phyloP scores from a whole-genome alignment of 2,113 vertebrate species.

The Muntiacus muntjak region DNA sequence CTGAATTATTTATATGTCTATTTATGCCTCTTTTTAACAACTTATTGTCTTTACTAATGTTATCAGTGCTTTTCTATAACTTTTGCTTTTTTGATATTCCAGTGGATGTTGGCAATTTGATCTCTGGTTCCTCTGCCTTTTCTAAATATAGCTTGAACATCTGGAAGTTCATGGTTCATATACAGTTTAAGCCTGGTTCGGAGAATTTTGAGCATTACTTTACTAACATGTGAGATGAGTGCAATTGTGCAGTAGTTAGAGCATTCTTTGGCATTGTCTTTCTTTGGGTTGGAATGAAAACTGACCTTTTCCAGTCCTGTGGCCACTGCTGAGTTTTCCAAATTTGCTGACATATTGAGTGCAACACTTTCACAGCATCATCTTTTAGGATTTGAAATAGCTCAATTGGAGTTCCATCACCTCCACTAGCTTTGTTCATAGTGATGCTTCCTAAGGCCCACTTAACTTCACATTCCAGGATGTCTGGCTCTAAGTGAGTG shows the following conservation, averaged over 20 bases:
- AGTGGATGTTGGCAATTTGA: neutral
- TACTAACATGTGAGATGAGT: neutral
- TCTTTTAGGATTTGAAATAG: neutral
- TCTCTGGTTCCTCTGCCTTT: neutral
- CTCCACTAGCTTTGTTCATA: neutral
- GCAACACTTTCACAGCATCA: neutral
- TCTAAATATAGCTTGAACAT: neutral
- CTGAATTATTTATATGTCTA: neutral
- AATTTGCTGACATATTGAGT: neutral
- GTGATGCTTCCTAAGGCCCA: neutral
- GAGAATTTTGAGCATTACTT: neutral
- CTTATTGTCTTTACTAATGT: neutral
- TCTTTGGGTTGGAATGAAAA: neutral
- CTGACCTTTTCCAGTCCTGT: neutral
- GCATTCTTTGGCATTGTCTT: neutral
- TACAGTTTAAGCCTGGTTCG: neutral
- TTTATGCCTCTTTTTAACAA: neutral
- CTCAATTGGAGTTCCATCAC: neutral
- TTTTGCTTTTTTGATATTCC: neutral
- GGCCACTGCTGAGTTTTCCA: neutral
- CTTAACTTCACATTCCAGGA: neutral
- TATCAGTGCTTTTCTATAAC: neutral
- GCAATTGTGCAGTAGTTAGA: neutral
- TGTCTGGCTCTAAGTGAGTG: neutral
- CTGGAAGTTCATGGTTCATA: neutral